Percentiles rank a stretch among this genome's conserved stretches.
Conservation (phyloP, 2,797 vertebrate species). For the Crypturellus tataupa region DNA sequence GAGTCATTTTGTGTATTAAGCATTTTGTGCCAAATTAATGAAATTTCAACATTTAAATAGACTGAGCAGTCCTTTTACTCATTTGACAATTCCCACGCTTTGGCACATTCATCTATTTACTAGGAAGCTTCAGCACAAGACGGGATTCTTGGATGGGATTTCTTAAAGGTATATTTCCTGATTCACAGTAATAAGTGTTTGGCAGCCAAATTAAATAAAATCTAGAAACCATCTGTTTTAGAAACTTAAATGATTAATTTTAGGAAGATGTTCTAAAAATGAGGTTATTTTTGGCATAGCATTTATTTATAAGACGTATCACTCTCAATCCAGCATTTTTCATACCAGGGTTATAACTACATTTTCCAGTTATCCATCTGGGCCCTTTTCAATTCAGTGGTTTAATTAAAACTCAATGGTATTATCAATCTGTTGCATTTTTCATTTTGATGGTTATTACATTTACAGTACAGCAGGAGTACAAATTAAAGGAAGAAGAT, state of each 20-base stretch:
- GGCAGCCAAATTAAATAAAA: slow-evolving; percentile 79
- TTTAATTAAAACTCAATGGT: slow-evolving; percentile 88
- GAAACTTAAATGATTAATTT: slow-evolving; percentile 82
- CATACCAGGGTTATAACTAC: slow-evolving; percentile 81
- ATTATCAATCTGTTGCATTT: slow-evolving; percentile 88
- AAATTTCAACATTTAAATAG: neutral
- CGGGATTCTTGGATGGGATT: neutral
- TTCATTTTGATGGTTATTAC: slow-evolving; percentile 87
- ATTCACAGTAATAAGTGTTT: slow-evolving; percentile 50
- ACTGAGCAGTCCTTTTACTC: neutral
- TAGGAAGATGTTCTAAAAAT: slow-evolving; percentile 79
- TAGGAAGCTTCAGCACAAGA: neutral
- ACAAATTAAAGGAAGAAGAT: slow-evolving; percentile 84
- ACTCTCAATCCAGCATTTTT: slow-evolving; percentile 77
- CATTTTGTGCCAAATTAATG: neutral
- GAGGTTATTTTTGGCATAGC: slow-evolving; percentile 78
- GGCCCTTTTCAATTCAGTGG: slow-evolving; percentile 85
- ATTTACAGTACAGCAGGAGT: slow-evolving; percentile 85
- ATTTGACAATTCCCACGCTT: neutral
- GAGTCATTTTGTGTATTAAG: fast-evolving
- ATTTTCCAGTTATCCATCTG: slow-evolving; percentile 85
- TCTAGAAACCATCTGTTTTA: slow-evolving; percentile 83
- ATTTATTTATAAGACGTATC: slow-evolving; percentile 80
- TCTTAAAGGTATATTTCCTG: slow-evolving; percentile 53
- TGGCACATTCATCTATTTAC: neutral